phyloP scores from a whole-genome alignment of 2,888 invertebrate species.

The Spisula solida region DNA sequence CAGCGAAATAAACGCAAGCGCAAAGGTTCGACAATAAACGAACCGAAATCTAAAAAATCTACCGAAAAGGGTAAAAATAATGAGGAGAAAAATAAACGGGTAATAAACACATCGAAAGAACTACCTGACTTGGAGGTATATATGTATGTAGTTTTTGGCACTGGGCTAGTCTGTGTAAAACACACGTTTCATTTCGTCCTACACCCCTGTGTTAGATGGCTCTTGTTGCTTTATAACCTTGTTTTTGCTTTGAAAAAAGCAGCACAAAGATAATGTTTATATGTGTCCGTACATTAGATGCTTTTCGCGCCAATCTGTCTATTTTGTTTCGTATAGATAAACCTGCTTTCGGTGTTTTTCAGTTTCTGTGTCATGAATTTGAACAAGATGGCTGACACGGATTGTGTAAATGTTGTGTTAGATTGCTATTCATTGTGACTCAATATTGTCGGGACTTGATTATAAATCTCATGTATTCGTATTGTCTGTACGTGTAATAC shows the following conservation, averaged over 20 bases:
- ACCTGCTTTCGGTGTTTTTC: constrained; percentile 7
- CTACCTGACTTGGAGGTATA: constrained; percentile 45
- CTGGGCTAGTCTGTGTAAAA: background rate
- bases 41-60: constrained; percentile 17
- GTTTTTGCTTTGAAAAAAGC: constrained; percentile 10
- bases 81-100: constrained; percentile 19
- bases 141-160: background rate
- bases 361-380: background rate
- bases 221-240: constrained; percentile 1
- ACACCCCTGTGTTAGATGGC: background rate
- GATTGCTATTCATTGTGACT: background rate
- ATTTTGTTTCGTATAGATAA: constrained; percentile 14
- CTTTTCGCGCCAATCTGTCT: background rate
- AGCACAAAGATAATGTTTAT: background rate
- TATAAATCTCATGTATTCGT: background rate
- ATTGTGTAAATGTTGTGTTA: background rate
- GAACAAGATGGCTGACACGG: background rate
- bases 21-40: constrained; percentile 28
- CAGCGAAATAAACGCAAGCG: constrained; percentile 17
- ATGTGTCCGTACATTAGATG: background rate
- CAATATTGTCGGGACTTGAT: background rate
- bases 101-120: constrained; percentile 35
- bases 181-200: background rate
- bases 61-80: constrained; percentile 8
- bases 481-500: background rate